Evolutionary conservation across 2,888 invertebrate species (phyloP).

Genomic region (Oscheius sp.): DNA sequence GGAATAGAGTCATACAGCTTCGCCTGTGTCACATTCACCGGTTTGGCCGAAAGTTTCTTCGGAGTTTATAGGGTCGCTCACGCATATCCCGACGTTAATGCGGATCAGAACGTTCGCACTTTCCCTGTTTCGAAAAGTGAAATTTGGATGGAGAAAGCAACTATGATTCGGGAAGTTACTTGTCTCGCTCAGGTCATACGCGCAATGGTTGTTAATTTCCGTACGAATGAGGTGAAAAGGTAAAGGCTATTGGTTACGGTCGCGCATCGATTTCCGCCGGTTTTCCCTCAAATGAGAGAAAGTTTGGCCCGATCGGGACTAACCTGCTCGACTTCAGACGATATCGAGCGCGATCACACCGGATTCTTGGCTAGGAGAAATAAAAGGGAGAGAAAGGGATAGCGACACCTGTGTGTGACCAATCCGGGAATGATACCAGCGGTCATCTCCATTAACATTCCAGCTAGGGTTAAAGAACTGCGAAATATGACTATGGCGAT

Average conservation of each 20-base stretch:
- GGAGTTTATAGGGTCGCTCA: slow-evolving; percentile 10
- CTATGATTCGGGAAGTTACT: neutral
- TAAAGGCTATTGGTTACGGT: slow-evolving; percentile 19
- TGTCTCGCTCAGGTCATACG: slow-evolving; percentile 6
- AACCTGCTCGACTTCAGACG: slow-evolving; percentile 36
- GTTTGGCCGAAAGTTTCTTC: slow-evolving; percentile 7
- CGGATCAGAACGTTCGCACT: neutral
- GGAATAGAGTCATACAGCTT: neutral
- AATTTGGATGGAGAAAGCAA: neutral
- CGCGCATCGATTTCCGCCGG: slow-evolving; percentile 37
- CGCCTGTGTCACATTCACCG: neutral
- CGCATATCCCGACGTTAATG: slow-evolving; percentile 1
- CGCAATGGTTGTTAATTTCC: neutral
- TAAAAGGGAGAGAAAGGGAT: slow-evolving; percentile 14
- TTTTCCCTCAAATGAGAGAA: slow-evolving; percentile 34
- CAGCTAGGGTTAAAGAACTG: no score
- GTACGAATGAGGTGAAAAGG: slow-evolving; percentile 12
- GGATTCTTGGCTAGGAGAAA: slow-evolving; percentile 33
- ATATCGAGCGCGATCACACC: slow-evolving; percentile 36
- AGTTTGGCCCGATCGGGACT: slow-evolving; percentile 35
- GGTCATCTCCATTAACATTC: no score
- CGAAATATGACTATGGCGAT: no score
- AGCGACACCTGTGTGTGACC: slow-evolving; percentile 19
- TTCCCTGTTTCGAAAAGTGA: neutral
- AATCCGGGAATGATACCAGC: slow-evolving; percentile 24